Evolutionary conservation across 1,140 invertebrate species (phyloP).

Genomic region (Calliphora vicina): DNA sequence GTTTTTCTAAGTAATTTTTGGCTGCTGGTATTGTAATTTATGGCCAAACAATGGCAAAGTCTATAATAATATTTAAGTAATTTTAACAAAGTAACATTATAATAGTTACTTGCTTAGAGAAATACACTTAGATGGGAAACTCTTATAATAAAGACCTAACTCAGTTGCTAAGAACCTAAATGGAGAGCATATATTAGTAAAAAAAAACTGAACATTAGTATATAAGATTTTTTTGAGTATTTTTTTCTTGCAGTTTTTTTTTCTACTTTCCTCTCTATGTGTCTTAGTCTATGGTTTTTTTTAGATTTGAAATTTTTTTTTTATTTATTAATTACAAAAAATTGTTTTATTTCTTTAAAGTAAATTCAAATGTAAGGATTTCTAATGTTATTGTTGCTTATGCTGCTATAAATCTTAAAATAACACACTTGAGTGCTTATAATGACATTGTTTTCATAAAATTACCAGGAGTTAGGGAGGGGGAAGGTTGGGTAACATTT

Average conservation of each 20-base stretch:
- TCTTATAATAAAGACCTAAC: too few relatives aligned
- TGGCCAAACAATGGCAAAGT: neutral
- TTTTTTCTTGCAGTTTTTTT: too few relatives aligned
- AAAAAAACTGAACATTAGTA: too few relatives aligned
- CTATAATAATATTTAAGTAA: neutral
- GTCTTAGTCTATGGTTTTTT: too few relatives aligned
- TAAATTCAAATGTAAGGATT: neutral
- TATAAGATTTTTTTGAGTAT: too few relatives aligned
- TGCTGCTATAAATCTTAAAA: conserved; percentile 36
- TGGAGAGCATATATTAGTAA: too few relatives aligned
- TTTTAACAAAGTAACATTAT: too few relatives aligned
- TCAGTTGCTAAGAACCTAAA: too few relatives aligned
- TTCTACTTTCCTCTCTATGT: too few relatives aligned
- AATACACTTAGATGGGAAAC: too few relatives aligned
- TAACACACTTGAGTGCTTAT: neutral
- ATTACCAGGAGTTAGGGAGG: neutral
- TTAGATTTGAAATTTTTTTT: too few relatives aligned
- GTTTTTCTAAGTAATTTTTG: conserved; percentile 10
- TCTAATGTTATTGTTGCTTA: neutral
- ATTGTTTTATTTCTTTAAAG: neutral
- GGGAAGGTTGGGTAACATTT: neutral
- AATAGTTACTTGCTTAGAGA: too few relatives aligned
- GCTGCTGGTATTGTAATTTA: conserved; percentile 31
- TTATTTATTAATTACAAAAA: conserved; percentile 11
- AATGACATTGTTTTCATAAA: conserved; percentile 17